Conservation (phyloP, 2,113 vertebrate species). For the Percopsis transmontana region DNA sequence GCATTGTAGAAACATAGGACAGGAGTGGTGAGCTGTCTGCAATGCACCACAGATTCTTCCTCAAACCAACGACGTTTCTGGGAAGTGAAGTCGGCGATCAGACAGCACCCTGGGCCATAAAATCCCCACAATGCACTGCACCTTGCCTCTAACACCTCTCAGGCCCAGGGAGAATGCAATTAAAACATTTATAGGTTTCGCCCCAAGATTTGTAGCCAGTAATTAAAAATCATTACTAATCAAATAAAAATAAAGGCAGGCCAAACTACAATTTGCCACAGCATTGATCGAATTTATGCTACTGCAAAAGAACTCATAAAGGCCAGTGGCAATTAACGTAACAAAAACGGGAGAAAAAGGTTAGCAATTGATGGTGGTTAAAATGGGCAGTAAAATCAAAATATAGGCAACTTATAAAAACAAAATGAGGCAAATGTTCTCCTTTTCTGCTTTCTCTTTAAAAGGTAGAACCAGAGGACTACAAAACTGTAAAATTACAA, state of each 20-base stretch:
- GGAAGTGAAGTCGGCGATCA: conserved; percentile 60
- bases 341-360: conserved; percentile 54
- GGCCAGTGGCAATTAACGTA: conserved; percentile 46
- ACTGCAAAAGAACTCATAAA: conserved; percentile 54
- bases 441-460: conserved; percentile 34
- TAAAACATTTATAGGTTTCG: conserved; percentile 74
- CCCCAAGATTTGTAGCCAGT: conserved; percentile 69
- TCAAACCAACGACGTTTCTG: conserved; percentile 58
- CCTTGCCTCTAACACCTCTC: conserved; percentile 66
- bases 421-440: conserved; percentile 41
- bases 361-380: conserved; percentile 50
- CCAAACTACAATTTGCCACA: conserved; percentile 50
- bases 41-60: conserved; percentile 53
- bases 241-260: conserved; percentile 78
- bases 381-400: conserved; percentile 30
- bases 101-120: conserved; percentile 59
- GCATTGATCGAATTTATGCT: conserved; percentile 61
- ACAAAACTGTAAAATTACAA: conserved; percentile 23
- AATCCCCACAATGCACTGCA: conserved; percentile 56
- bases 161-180: conserved; percentile 67
- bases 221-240: conserved; percentile 82
- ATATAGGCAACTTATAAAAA: conserved; percentile 55
- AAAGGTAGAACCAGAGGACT: conserved; percentile 20
- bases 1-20: conserved; percentile 42
- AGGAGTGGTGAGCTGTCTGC: conserved; percentile 37